A percentile compares a stretch with the other conserved stretches of the same genome.
These are phyloP conservation scores for Panzeria rudis DNA, from an alignment of 2,888 invertebrate species.

Conservation along the genomic window DNA sequence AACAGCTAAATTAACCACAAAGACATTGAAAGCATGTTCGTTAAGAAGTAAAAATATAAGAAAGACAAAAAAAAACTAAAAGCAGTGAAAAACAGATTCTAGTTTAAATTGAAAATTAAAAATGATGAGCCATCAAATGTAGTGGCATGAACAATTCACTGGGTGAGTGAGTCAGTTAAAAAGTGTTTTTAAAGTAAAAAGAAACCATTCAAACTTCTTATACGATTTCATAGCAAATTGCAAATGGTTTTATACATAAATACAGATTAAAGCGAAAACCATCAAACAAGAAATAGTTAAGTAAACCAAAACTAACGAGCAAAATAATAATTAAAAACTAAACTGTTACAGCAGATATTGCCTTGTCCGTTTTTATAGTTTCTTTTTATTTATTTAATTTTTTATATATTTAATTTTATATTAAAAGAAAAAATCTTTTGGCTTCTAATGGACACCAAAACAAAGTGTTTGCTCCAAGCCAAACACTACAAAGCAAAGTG, in stretches of 20 bases:
- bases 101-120: conserved; percentile 67
- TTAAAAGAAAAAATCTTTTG: conserved; percentile 30
- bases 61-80: conserved; percentile 1
- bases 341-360: conserved; percentile 39
- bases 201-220: conserved; percentile 54
- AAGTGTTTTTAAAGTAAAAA: neutral
- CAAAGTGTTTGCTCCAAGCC: conserved; percentile 30
- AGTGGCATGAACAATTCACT: conserved; percentile 9
- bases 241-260: conserved; percentile 16
- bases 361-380: neutral
- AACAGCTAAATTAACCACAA: conserved; percentile 34
- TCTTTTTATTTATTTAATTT: neutral
- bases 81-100: conserved; percentile 45
- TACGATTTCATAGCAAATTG: conserved; percentile 49
- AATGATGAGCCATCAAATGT: conserved; percentile 70
- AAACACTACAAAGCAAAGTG: neutral
- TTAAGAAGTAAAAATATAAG: conserved; percentile 4
- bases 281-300: neutral
- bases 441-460: conserved; percentile 52
- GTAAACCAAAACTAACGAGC: neutral
- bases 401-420: neutral
- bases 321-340: conserved; percentile 59
- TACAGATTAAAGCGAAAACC: conserved; percentile 3
- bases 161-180: conserved; percentile 21
- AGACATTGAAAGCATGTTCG: conserved; percentile 50